These are phyloP conservation scores for Malurus splendens DNA, from an alignment of 2,797 vertebrate species.

Conservation along the genomic window DNA sequence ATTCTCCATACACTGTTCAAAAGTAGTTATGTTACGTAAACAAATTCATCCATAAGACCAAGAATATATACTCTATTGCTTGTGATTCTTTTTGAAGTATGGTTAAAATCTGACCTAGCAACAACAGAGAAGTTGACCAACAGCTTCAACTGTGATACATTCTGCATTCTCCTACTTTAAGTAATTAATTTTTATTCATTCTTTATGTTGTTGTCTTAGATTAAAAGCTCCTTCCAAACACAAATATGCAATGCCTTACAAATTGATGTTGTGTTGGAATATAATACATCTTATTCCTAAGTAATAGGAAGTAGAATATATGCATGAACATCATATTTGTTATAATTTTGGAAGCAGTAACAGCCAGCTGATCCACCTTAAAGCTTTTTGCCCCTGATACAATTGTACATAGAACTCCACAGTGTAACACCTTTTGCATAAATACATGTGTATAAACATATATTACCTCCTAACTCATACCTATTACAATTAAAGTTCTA, in stretches of 20 bases:
- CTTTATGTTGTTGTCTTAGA: background rate
- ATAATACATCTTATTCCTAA: background rate
- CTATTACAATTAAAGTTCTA: background rate
- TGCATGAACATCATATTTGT: background rate
- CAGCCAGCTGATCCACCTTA: background rate
- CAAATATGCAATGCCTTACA: background rate
- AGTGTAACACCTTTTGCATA: background rate
- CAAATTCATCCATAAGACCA: background rate
- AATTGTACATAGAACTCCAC: background rate
- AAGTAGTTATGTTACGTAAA: background rate
- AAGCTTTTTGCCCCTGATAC: background rate
- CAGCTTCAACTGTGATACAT: background rate
- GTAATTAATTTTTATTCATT: background rate
- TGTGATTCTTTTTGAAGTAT: background rate
- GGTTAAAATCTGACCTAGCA: background rate
- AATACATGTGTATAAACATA: background rate
- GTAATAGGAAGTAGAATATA: background rate
- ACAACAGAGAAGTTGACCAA: background rate
- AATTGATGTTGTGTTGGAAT: background rate
- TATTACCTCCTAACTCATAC: background rate
- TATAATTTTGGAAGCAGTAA: background rate
- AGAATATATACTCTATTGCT: background rate
- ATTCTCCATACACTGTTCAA: background rate
- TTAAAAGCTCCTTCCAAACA: background rate
- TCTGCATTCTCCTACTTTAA: background rate